phyloP scores from a whole-genome alignment of 2,113 vertebrate genomes.

The Collichthys lucidus region DNA sequence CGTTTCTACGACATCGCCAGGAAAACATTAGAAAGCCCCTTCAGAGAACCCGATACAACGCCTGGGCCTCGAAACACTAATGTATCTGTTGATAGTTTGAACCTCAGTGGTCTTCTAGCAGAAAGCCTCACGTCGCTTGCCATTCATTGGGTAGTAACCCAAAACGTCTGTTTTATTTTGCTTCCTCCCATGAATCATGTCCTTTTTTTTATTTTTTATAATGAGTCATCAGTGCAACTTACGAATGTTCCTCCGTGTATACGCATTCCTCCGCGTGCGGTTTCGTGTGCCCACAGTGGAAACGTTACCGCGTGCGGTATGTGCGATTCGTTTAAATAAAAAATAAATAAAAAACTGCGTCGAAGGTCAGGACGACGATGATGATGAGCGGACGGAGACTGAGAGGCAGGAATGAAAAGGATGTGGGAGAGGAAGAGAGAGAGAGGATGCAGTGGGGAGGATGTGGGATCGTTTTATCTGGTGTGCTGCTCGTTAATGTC shows the following conservation, averaged over 20 bases:
- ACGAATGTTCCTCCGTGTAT: constrained; percentile 36
- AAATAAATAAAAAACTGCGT: neutral
- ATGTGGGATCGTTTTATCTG: constrained; percentile 18
- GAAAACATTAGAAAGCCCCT: constrained; percentile 28
- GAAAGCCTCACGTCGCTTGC: constrained; percentile 14
- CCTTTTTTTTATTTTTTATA: constrained; percentile 18
- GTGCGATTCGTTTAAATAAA: constrained; percentile 15
- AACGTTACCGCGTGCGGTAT: constrained; percentile 26
- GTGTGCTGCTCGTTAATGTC: neutral
- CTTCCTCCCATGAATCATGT: constrained; percentile 47
- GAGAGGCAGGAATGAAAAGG: neutral
- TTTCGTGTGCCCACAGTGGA: constrained; percentile 37
- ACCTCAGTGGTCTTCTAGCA: constrained; percentile 11
- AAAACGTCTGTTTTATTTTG: constrained; percentile 53
- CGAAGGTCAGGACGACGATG: constrained; percentile 27
- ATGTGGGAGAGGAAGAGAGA: constrained; percentile 17
- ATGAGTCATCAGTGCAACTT: constrained; percentile 52
- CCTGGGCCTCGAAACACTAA: constrained; percentile 22
- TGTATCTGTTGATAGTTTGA: constrained; percentile 24
- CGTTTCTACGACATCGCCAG: neutral
- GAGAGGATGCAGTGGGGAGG: constrained; percentile 14
- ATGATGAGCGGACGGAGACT: constrained; percentile 1
- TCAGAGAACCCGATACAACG: constrained; percentile 9
- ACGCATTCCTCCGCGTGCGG: constrained; percentile 50
- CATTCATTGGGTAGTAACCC: constrained; percentile 28